Base-by-base conservation (phyloP, 2,113 vertebrate species). In the Cyphotilapia sp. region DNA sequence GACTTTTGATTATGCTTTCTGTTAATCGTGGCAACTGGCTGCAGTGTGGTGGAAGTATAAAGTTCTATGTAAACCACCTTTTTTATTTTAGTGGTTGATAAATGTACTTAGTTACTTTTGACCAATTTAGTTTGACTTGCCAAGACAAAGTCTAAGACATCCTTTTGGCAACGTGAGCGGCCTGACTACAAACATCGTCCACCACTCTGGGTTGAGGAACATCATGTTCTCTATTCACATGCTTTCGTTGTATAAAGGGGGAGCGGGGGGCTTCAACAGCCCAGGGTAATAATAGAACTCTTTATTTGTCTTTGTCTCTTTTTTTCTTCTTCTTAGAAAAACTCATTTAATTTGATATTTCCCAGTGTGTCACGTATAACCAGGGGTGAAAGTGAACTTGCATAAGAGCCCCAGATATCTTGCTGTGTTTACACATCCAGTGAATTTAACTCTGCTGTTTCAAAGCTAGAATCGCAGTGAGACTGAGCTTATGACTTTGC, bases 311-410 rank as follows among this genome's bases (percentile, higher is more conserved):
- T 80, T 86, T n/a, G 9, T 9, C n/a, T 82, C 82, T 83, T 59
- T 74, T 90, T 84, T 85, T 11, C 29, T 87, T 87, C 51, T n/a
- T 69, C 61, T 69, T 22, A 69, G 6, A 69, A 54, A 71, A 91
- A 71, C 89, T 84, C 42, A 87, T 93, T 92, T 92, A 86, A 93
- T 94, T 89, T 91, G 88, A 93, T 88, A 81, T 94, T 93, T 94
- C 92, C 90, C 93, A 88, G 91, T 11, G 16, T 93, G 92, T 90
- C 61, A n/a, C 54, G 81, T 80, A 38, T 38, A 80, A 89, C 27
- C 81, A 76, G 47, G 47, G 56, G 63, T 90, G 69, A 87, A 63
- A 57, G 81, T 14, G 3, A 61, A 63, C 85, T 93, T 94, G 83
- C 59, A 57, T 92, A 88, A 95, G 76, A 94, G 66, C 47, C 71